Evolutionary conservation across 2,797 vertebrate species (phyloP), one percentile per base, ranked within the genome.

Genomic region (Alosa sapidissima): DNA sequence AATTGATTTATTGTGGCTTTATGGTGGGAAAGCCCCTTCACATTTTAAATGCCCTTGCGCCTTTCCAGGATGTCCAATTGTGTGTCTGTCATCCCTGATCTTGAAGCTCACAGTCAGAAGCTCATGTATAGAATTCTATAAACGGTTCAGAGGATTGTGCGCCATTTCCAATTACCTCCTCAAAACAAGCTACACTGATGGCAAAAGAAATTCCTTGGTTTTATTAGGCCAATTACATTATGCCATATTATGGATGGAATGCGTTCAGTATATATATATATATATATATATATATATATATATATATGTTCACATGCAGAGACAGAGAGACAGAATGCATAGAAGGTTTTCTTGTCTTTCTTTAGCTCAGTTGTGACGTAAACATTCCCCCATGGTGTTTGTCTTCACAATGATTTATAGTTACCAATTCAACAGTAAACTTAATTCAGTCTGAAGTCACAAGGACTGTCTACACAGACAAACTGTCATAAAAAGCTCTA

Each of bases 161-260:
- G 33, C 10, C 68, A 36, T 45, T 16, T 75, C 33, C 36, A 36
- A 21, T n/a, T 51, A 81, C 55, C 82, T 62, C 41, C 75, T 83
- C 55, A 13, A 62, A 81, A 16, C 48, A 62, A 41, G 33, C 51
- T 13, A 5, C n/a, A 55, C 36, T 48, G 36, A 14, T 72, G 28
- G n/a, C 47, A 36, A 54, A 83, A 86, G 47, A 75, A 45, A 83
- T 83, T 49, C 36, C 82, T 81, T 19, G 8, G 72, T 16, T 68
- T 83, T 81, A 60, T 83, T 81, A 54, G 52, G 45, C 41, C 16
- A 83, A 81, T 81, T 84, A 51, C 82, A 83, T 83, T 83, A 54
- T 65, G 45, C 24, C 58, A 81, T 58, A 72, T 84, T 82, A 86
- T n/a, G 62, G 51, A 78, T 78, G 72, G 72, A 78, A 78, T 78